Percentiles rank a stretch among this genome's conserved stretches.
These are phyloP conservation scores for Euplagia quadripunctaria DNA, from an alignment of 2,888 invertebrate species.

Conservation along the genomic window DNA sequence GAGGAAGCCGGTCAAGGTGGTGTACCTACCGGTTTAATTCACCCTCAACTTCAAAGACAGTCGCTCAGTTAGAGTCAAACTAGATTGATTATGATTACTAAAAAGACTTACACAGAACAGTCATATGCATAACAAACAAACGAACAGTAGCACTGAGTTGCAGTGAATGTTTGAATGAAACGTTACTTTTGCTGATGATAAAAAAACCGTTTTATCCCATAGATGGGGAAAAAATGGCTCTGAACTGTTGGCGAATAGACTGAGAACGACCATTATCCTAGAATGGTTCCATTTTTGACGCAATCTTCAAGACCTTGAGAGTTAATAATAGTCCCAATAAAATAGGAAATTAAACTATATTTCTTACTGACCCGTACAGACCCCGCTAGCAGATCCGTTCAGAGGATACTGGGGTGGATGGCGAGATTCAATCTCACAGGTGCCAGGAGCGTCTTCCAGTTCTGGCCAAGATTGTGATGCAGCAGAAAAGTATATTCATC, in stretches of 20 bases:
- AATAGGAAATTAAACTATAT: neutral
- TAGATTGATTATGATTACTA: too few species aligned
- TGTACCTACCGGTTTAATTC: too few species aligned
- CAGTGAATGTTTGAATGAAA: neutral
- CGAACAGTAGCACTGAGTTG: neutral
- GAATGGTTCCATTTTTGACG: neutral
- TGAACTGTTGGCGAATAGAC: neutral
- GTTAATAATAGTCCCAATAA: neutral
- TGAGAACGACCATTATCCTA: neutral
- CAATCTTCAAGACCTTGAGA: too few species aligned
- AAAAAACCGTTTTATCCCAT: neutral
- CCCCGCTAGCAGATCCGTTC: conserved; percentile 97
- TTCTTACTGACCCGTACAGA: conserved; percentile 77
- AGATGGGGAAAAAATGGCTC: too few species aligned
- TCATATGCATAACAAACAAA: too few species aligned
- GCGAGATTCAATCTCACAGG: conserved; percentile 94
- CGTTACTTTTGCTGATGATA: neutral
- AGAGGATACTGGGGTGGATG: conserved; percentile 98
- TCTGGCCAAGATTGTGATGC: conserved; percentile 89
- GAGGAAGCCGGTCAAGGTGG: too few species aligned
- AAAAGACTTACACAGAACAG: too few species aligned
- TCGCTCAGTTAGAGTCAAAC: too few species aligned
- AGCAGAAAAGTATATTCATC: conserved; percentile 93
- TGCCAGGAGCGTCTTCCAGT: conserved; percentile 90
- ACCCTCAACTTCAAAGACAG: too few species aligned